Percentiles rank a stretch among this genome's conserved stretches.
phyloP scores from a whole-genome alignment of 2,797 vertebrate species.

The Poecilia wingei region DNA sequence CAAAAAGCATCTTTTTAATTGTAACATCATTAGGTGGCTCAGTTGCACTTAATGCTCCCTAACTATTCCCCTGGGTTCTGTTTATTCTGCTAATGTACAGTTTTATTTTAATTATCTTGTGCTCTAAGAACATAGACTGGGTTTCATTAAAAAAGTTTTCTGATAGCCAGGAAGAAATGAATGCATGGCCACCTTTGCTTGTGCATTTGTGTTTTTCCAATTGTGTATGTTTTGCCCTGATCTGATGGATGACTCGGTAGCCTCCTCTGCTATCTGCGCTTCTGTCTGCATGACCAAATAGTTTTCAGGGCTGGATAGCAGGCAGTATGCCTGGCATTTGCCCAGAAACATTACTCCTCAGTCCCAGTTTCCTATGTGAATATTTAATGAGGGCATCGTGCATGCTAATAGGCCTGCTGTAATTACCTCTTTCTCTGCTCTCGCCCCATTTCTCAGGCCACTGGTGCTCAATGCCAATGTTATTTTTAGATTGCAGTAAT shows the following conservation, averaged over 20 bases:
- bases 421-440: conserved; percentile 74
- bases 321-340: conserved; percentile 55
- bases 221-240: background rate
- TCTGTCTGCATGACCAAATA: conserved; percentile 49
- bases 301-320: conserved; percentile 42
- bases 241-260: conserved; percentile 30
- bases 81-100: conserved; percentile 55
- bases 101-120: conserved; percentile 37
- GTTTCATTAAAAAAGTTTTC: conserved; percentile 4
- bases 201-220: background rate
- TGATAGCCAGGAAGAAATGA: background rate
- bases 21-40: conserved; percentile 31
- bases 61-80: conserved; percentile 53
- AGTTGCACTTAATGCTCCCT: conserved; percentile 56
- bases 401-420: conserved; percentile 76
- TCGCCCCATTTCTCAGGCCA: conserved; percentile 67
- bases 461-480: conserved; percentile 65
- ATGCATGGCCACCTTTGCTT: conserved; percentile 5
- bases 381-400: conserved; percentile 77
- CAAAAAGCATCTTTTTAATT: conserved; percentile 44
- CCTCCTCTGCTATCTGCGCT: conserved; percentile 26
- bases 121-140: conserved; percentile 16
- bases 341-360: conserved; percentile 65
- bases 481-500: conserved; percentile 83
- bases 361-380: conserved; percentile 77